Percentiles rank a stretch among this genome's conserved stretches.
Conservation (phyloP, 2,797 vertebrate genomes). For the Lateolabrax maculatus region DNA sequence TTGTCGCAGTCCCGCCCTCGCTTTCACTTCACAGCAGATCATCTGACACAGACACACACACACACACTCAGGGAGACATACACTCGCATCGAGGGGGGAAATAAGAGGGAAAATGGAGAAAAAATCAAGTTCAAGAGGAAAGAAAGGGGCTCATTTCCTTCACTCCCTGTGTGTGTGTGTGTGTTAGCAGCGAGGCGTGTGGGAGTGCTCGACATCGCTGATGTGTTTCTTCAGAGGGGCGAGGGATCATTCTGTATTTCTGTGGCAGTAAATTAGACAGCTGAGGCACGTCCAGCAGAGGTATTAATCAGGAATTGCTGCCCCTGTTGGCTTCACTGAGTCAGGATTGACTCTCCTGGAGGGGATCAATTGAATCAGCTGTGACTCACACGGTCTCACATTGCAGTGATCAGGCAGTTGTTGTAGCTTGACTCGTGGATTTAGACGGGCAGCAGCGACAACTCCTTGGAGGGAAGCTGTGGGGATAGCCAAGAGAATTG, state of each 20-base stretch:
- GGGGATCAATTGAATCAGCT: slow-evolving; percentile 68
- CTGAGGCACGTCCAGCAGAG: slow-evolving; percentile 38
- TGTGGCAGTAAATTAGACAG: slow-evolving; percentile 48
- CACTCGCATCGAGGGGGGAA: not conserved
- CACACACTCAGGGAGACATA: not conserved
- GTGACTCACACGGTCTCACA: slow-evolving; percentile 56
- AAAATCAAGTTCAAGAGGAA: slow-evolving; percentile 46
- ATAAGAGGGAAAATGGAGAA: slow-evolving; percentile 29
- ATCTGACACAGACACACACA: slow-evolving; percentile 38
- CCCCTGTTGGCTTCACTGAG: slow-evolving; percentile 48
- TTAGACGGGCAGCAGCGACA: slow-evolving; percentile 23
- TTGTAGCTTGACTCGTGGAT: slow-evolving; percentile 51
- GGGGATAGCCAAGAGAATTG: slow-evolving; percentile 18
- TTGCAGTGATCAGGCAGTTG: slow-evolving; percentile 50
- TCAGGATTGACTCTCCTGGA: slow-evolving; percentile 63
- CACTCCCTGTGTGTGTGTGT: not conserved
- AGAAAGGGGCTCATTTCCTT: slow-evolving; percentile 39
- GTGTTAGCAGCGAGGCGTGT: slow-evolving; percentile 2
- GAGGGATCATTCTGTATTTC: slow-evolving; percentile 39
- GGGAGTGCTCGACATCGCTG: slow-evolving; percentile 1
- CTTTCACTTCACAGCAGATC: slow-evolving; percentile 50
- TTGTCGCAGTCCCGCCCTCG: slow-evolving; percentile 71
- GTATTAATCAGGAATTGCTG: slow-evolving; percentile 63
- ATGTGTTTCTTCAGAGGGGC: slow-evolving; percentile 20
- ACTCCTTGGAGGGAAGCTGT: slow-evolving; percentile 3